Evolutionary conservation across 2,888 invertebrate species (phyloP), one percentile per base, ranked within the genome.

Genomic region (Pollenia amentaria): DNA sequence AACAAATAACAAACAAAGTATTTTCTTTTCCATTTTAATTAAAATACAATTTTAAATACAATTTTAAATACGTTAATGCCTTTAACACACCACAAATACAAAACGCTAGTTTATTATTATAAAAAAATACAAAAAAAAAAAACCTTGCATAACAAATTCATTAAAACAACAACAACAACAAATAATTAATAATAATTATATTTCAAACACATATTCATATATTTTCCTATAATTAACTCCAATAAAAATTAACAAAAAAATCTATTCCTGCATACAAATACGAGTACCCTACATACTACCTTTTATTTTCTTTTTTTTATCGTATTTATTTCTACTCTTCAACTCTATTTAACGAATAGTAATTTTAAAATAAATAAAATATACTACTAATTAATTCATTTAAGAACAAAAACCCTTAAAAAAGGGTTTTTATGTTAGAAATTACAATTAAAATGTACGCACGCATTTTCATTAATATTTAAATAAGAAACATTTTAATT

Each of bases 121-220:
- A 82, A 80, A 87, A 75, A 86, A 72, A 84, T 62, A 62, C 75
- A 88, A 89, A 87, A 89, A 89, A 89, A 90, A 89, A 92, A 92
- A 92, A 91, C 89, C 91, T 92, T 92, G 92, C 93, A 93, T 93
- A 93, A 92, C 92, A 92, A 93, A 92, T 92, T 92, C 92, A 92
- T 92, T 90, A 91, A 86, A 88, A 87, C 16, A 75, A 78, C 85
- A 53, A 57, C 76, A 18, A 51, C 85, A 64, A 46, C 42, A 42
- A 64, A 46, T 14, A 64, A 18, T 60, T 51, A 55, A 70, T 48
- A 18, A 9, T 55, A 42, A 55, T 9, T 11, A 21, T n/a, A 40
- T 18, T 14, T 21, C 46, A 29, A 67, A 18, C 51, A n/a, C 38
- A 67, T 60, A 53, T 48, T 29, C 67, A 69, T 75, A 65, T 64